Base-by-base conservation (phyloP, 2,797 vertebrate species). In the Austrolebias charrua region DNA sequence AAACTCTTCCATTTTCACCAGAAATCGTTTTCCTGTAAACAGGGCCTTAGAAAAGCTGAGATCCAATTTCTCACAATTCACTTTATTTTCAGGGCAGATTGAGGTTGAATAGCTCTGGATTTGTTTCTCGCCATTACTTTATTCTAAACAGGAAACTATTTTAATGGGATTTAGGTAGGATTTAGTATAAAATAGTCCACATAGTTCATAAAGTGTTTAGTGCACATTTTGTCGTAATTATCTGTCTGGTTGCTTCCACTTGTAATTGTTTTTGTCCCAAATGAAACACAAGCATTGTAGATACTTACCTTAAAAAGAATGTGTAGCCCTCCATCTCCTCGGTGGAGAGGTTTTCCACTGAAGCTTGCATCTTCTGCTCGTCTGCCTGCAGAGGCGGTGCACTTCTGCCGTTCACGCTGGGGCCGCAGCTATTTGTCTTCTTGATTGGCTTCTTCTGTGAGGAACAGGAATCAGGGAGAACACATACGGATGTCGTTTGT, bases 361-460 rank as follows among this genome's bases (percentile, higher is more conserved):
- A 78, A 70, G 75, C 75, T 75, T 69, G 81, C 75, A 60, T 80
- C 78, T 81, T 87, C 73, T 78, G 86, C 87, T 88, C 86, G 83
- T 40, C 79, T 78, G 81, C 71, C 75, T 84, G 87, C 77, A 70
- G 85, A 84, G 80, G 84, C 76, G 71, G 78, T 42, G 73, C 82
- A 66, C 86, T 57, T 78, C 81, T 78, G 77, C 75, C 75, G 80
- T 87, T 88, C 86, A 82, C 60, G 82, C 89, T 85, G 85, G 70
- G 86, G 70, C 83, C 86, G 49, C 78, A 75, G 84, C 87, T 89
- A 83, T 89, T 89, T 87, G 90, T 89, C 88, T 91, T 91, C 83
- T 86, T 90, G 86, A 90, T 90, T 91, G 89, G 89, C 88, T 92
- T 90, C 86, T 92, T 93, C 91, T 92, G 91, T 89, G 91, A 82